Percentiles rank a stretch among this genome's conserved stretches.
Evolutionary conservation across 2,888 invertebrate genomes (phyloP).

Genomic region (Yponomeuta cagnagella): DNA sequence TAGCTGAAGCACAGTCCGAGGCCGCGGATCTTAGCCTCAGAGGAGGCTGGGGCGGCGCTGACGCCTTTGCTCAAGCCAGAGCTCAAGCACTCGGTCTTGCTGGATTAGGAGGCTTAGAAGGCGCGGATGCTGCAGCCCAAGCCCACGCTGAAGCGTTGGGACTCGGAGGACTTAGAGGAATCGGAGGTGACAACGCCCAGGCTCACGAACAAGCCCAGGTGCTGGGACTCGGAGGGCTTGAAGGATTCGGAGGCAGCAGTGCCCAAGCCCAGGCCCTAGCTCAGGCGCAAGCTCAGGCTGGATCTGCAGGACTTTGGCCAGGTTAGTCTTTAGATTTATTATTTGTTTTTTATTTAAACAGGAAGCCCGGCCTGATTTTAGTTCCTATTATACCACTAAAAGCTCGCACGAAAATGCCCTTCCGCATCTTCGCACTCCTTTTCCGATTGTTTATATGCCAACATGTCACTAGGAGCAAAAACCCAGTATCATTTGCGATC

Average conservation of each 20-base stretch:
- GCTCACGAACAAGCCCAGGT: conserved; percentile 3
- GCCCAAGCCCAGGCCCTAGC: conserved; percentile 8
- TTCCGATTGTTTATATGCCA: too few species aligned
- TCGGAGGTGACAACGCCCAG: not conserved
- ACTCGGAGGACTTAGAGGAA: not conserved
- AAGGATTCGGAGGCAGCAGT: not conserved
- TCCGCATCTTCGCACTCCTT: too few species aligned
- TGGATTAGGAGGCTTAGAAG: too few species aligned
- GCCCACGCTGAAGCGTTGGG: not conserved
- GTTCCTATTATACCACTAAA: too few species aligned
- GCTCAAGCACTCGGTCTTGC: too few species aligned
- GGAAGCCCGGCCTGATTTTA: too few species aligned
- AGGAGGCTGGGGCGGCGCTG: not conserved
- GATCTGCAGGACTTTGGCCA: not conserved
- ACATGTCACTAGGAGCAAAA: too few species aligned
- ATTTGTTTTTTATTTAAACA: too few species aligned
- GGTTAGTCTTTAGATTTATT: not conserved
- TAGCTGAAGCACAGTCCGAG: not conserved
- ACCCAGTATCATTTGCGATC: too few species aligned
- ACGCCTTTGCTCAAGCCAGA: not conserved
- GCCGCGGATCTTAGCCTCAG: not conserved
- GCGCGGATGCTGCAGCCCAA: not conserved
- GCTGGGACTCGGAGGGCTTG: not conserved
- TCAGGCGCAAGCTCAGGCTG: conserved; percentile 12
- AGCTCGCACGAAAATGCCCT: too few species aligned